Percentiles rank a stretch among this genome's conserved stretches.
Evolutionary conservation across 2,888 invertebrate species (phyloP).

Genomic region (Lysandra coridon): DNA sequence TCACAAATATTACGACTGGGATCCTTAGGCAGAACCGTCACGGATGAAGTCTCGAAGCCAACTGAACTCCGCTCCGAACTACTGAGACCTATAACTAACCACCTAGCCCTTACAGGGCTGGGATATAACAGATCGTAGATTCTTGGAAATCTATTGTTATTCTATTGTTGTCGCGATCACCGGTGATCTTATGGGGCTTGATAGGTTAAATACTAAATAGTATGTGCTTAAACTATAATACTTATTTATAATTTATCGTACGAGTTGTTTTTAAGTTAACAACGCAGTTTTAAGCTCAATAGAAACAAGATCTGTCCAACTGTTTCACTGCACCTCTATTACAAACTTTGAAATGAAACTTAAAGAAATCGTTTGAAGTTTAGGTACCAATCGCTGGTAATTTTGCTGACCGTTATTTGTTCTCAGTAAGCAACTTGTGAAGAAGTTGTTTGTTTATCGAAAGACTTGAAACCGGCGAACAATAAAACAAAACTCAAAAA

Average conservation of each 20-base stretch:
- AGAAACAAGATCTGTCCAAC: not conserved
- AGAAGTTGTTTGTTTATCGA: not conserved
- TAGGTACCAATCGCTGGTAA: not conserved
- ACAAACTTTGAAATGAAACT: not conserved
- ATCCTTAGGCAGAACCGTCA: too few species aligned
- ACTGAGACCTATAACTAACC: too few species aligned
- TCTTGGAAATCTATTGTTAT: too few species aligned
- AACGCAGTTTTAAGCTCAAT: not conserved
- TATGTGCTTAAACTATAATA: not conserved
- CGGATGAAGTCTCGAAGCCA: too few species aligned
- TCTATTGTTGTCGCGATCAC: too few species aligned
- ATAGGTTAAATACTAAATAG: too few species aligned
- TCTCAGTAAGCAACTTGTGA: not conserved
- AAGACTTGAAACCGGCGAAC: not conserved
- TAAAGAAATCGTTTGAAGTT: not conserved
- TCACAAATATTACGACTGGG: too few species aligned
- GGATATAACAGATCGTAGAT: too few species aligned
- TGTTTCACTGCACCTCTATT: slow-evolving; percentile 1
- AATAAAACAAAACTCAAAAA: not conserved
- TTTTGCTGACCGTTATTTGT: not conserved
- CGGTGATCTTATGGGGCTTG: too few species aligned
- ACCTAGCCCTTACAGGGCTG: too few species aligned
- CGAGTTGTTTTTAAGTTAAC: not conserved
- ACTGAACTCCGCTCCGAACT: too few species aligned
- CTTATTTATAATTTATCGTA: not conserved